Conservation (phyloP, 2,888 invertebrate species). For the Itoplectis maculator region DNA sequence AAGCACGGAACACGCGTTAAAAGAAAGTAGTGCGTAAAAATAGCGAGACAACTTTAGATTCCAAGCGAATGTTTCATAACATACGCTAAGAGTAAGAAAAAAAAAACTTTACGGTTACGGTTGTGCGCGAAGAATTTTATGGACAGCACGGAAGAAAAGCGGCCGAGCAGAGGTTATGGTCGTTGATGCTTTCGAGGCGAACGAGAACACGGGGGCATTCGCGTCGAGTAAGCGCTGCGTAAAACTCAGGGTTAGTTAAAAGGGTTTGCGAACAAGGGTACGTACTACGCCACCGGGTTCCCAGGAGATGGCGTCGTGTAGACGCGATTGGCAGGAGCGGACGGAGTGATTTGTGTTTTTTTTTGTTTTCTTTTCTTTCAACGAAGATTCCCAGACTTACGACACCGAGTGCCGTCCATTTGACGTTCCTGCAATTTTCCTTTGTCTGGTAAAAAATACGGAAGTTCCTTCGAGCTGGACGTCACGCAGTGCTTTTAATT, state of each 20-base stretch:
- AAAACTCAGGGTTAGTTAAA: constrained; percentile 38
- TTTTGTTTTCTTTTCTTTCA: too few relatives aligned
- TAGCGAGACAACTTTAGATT: constrained; percentile 31
- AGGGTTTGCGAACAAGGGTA: constrained; percentile 11
- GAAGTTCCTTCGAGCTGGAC: neutral
- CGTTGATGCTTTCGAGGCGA: constrained; percentile 16
- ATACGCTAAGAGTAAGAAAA: neutral
- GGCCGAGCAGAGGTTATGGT: constrained; percentile 31
- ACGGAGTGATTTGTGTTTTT: constrained; percentile 23
- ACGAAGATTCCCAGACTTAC: neutral
- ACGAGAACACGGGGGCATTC: neutral
- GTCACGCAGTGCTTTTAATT: constrained; percentile 9
- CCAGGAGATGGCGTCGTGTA: neutral
- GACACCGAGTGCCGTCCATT: neutral
- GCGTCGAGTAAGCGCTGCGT: constrained; percentile 11
- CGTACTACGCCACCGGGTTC: neutral
- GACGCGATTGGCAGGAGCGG: constrained; percentile 20
- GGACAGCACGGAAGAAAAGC: neutral
- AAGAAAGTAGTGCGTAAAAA: constrained; percentile 24
- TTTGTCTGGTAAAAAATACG: neutral
- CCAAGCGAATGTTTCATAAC: constrained; percentile 20
- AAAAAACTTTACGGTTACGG: constrained; percentile 17
- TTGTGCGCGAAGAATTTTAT: constrained; percentile 39
- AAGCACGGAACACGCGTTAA: neutral
- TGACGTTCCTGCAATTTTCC: constrained; percentile 12